Conservation (phyloP, 1,140 invertebrate genomes). For the Megalonaias nervosa region DNA sequence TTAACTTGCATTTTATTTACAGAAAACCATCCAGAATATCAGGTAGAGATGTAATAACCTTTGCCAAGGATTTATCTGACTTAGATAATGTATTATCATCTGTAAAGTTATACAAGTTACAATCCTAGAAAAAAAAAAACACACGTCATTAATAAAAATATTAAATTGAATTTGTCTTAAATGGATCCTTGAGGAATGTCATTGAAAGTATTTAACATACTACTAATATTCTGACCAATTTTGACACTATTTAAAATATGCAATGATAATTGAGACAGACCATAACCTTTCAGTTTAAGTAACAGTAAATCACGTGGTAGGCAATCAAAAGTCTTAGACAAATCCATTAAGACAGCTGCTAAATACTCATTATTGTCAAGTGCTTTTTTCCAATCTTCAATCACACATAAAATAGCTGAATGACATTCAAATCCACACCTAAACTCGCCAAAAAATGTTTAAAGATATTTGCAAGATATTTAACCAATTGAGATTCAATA, state of each 20-base stretch:
- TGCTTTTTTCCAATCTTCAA: slow-evolving; percentile 10
- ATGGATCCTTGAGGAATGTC: not conserved
- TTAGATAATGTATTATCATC: slow-evolving; percentile 17
- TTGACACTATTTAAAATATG: not conserved
- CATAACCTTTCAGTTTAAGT: slow-evolving; percentile 8
- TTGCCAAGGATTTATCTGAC: not conserved
- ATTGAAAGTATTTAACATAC: no score
- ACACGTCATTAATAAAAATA: slow-evolving; percentile 8
- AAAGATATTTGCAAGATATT: not conserved
- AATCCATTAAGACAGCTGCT: slow-evolving; percentile 9
- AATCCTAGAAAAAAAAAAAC: not conserved
- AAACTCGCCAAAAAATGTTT: not conserved
- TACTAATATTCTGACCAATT: no score
- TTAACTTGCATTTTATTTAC: slow-evolving; percentile 18
- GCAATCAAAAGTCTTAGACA: slow-evolving; percentile 15
- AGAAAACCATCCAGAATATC: slow-evolving; percentile 5
- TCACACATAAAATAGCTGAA: slow-evolving; percentile 13
- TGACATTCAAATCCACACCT: slow-evolving; percentile 15
- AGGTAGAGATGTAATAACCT: not conserved
- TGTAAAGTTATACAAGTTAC: slow-evolving; percentile 10
- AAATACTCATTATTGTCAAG: slow-evolving; percentile 17
- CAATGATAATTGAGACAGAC: not conserved
- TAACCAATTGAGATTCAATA: not conserved
- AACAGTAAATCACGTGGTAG: slow-evolving; percentile 14
- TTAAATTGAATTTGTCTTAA: not conserved